Evolutionary conservation across 2,113 vertebrate genomes (phyloP).

Genomic region (Platysternon megacephalum): DNA sequence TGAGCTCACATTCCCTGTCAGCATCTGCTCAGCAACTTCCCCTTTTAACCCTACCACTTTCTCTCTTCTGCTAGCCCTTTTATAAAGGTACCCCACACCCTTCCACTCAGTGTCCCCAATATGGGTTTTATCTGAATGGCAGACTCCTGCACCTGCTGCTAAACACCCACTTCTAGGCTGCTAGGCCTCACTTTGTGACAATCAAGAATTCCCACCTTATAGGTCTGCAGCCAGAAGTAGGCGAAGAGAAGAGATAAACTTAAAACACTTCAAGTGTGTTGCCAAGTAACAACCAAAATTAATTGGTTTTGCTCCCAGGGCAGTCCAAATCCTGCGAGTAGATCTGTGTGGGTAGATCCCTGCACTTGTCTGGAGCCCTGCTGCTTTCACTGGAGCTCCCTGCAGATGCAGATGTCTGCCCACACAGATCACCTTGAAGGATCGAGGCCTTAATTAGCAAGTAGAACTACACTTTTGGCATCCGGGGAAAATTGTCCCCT

Average conservation of each 20-base stretch:
- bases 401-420: not conserved
- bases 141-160: not conserved
- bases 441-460: conserved; percentile 44
- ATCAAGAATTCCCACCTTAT: not conserved
- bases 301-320: not conserved
- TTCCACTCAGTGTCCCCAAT: not conserved
- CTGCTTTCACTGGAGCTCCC: not conserved
- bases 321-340: not conserved
- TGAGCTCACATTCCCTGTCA: not conserved
- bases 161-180: not conserved
- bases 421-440: conserved; percentile 22
- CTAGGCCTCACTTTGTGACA: not conserved
- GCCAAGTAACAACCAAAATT: conserved; percentile 19
- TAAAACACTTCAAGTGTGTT: conserved; percentile 21
- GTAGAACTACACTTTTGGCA: not conserved
- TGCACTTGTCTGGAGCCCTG: not conserved
- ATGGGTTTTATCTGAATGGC: not conserved
- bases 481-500: conserved; percentile 6
- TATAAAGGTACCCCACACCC: accelerated
- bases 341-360: not conserved
- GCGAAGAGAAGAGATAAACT: not conserved
- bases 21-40: not conserved
- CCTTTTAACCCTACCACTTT: accelerated
- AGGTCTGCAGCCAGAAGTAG: not conserved
- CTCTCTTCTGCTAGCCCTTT: not conserved